Percentiles rank a stretch among this genome's conserved stretches.
phyloP scores from a whole-genome alignment of 2,113 vertebrate species.

The Myiozetetes cayanensis region DNA sequence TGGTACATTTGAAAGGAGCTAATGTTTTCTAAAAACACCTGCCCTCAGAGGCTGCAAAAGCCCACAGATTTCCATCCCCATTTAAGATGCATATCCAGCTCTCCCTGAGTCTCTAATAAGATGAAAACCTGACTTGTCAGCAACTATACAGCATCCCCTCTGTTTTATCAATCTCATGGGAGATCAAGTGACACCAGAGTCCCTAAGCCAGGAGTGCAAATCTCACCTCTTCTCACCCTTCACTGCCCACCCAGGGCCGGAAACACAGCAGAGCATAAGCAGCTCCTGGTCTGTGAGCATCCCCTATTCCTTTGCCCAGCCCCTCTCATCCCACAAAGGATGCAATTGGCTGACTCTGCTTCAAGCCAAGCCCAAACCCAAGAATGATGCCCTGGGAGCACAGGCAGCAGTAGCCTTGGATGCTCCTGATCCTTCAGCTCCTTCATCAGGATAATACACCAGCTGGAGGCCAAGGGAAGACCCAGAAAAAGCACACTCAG shows the following conservation, averaged over 20 bases:
- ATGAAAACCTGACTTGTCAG: background rate
- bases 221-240: background rate
- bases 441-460: background rate
- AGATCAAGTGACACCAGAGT: background rate
- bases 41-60: background rate
- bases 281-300: background rate
- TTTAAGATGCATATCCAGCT: background rate
- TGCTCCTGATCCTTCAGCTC: background rate
- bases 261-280: fast-evolving
- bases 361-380: background rate
- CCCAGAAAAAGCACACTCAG: background rate
- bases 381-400: fast-evolving
- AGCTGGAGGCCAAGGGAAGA: background rate
- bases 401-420: background rate
- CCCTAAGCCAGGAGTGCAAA: background rate
- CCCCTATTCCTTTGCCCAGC: background rate
- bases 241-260: background rate
- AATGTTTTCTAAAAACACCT: conserved; percentile 49
- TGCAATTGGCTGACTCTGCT: background rate
- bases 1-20: conserved; percentile 29
- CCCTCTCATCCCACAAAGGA: background rate
- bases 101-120: background rate
- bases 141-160: background rate
- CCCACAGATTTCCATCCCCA: background rate
- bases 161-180: background rate